Evolutionary conservation across 2,113 vertebrate genomes (phyloP).

Genomic region (Rhinolophus sinicus): DNA sequence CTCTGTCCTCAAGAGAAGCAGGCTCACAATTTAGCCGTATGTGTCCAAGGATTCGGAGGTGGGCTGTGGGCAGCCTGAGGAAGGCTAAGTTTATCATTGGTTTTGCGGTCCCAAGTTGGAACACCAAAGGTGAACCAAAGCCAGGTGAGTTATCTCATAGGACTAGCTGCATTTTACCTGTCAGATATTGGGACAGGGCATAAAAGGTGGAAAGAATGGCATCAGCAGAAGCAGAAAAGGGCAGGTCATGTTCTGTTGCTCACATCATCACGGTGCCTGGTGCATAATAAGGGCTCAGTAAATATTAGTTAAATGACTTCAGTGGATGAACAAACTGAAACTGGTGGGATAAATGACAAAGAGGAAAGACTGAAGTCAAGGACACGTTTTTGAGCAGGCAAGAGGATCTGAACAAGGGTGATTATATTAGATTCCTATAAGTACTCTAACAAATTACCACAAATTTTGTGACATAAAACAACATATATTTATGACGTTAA

Average conservation of each 20-base stretch:
- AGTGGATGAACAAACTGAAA: not conserved
- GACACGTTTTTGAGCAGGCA: not conserved
- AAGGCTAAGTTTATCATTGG: not conserved
- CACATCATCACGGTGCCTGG: not conserved
- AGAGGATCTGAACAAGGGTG: not conserved
- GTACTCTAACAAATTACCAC: not conserved
- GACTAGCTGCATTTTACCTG: not conserved
- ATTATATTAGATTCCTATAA: not conserved
- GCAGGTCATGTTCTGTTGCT: not conserved
- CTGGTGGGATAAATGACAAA: not conserved
- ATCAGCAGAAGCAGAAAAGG: not conserved
- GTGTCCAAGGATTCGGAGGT: not conserved
- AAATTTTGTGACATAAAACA: not conserved
- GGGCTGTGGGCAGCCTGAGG: not conserved
- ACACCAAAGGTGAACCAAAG: not conserved
- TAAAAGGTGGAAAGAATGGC: not conserved
- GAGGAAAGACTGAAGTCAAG: not conserved
- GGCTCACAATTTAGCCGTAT: not conserved
- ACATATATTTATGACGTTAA: not conserved
- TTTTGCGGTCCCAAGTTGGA: not conserved
- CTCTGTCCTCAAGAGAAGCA: not conserved
- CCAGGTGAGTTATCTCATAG: not conserved
- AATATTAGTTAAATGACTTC: not conserved
- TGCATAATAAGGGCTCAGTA: not conserved
- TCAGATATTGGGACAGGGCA: not conserved